Conservation (phyloP, 2,888 invertebrate species). For the Allophyes oxyacanthae region DNA sequence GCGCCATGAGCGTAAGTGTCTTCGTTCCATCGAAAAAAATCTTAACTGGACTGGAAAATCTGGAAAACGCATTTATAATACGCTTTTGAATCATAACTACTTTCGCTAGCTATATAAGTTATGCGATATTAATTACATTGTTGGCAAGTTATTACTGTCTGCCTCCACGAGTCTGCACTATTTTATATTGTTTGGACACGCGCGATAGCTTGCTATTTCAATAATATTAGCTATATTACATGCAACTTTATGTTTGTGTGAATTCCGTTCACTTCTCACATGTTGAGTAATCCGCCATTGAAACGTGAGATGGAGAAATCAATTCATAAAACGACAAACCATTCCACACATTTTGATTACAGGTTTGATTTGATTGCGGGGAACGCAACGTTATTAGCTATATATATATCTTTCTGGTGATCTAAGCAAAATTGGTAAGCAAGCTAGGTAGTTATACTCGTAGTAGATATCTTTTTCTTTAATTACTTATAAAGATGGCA, state of each 20-base stretch:
- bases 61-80: constrained; percentile 77
- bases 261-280: constrained; percentile 32
- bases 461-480: too few relatives aligned
- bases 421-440: constrained; percentile 10
- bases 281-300: constrained; percentile 26
- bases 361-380: constrained; percentile 20
- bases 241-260: constrained; percentile 49
- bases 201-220: constrained; percentile 40
- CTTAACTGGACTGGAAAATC: constrained; percentile 78
- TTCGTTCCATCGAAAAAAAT: constrained; percentile 71
- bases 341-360: constrained; percentile 33
- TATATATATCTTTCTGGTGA: constrained; percentile 1
- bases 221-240: constrained; percentile 31
- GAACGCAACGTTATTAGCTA: constrained; percentile 1
- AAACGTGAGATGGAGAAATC: constrained; percentile 37
- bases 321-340: constrained; percentile 29
- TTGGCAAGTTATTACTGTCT: constrained; percentile 60
- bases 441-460: too few relatives aligned
- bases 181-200: constrained; percentile 54
- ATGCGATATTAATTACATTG: constrained; percentile 75
- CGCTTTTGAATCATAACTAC: constrained; percentile 79
- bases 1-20: constrained; percentile 77
- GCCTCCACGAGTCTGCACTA: constrained; percentile 27
- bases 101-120: constrained; percentile 78
- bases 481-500: background rate